Percentiles rank a stretch among this genome's conserved stretches.
phyloP scores from a whole-genome alignment of 64 coral and sea anemone species.

The Porites lutea region DNA sequence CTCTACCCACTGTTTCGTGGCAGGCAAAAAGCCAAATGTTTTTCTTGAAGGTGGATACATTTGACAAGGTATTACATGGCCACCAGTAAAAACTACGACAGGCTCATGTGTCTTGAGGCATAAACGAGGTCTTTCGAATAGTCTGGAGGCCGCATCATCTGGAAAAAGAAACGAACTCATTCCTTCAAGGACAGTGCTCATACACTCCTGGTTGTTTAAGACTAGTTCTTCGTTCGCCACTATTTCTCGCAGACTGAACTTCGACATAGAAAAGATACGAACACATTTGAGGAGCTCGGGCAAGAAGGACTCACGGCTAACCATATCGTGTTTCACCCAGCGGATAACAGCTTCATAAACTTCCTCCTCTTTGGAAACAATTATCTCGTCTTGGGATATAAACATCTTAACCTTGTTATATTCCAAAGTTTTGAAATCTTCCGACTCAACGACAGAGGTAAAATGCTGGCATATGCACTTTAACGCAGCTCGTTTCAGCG shows the following conservation, averaged over 20 bases:
- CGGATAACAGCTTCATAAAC: conserved; percentile 26
- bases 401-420: conserved; percentile 1
- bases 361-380: background rate
- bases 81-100: background rate
- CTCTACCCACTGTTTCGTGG: background rate
- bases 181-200: background rate
- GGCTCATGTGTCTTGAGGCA: background rate
- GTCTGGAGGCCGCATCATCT: background rate
- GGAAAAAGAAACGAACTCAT: background rate
- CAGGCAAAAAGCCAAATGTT: background rate
- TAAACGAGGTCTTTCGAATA: background rate
- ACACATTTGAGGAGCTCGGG: conserved; percentile 35
- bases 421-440: conserved; percentile 31
- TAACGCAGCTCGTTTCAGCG: conserved; percentile 1
- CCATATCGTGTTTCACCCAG: conserved; percentile 59
- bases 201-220: background rate
- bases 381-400: conserved; percentile 43
- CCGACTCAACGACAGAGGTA: background rate
- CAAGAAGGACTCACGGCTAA: conserved; percentile 9
- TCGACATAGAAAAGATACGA: conserved; percentile 67
- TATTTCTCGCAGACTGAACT: conserved; percentile 25
- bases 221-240: background rate
- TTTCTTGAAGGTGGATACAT: too few relatives aligned
- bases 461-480: conserved; percentile 17
- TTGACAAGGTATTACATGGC: background rate